phyloP scores from a whole-genome alignment of 2,113 vertebrate genomes.

The Glaucomys volans region DNA sequence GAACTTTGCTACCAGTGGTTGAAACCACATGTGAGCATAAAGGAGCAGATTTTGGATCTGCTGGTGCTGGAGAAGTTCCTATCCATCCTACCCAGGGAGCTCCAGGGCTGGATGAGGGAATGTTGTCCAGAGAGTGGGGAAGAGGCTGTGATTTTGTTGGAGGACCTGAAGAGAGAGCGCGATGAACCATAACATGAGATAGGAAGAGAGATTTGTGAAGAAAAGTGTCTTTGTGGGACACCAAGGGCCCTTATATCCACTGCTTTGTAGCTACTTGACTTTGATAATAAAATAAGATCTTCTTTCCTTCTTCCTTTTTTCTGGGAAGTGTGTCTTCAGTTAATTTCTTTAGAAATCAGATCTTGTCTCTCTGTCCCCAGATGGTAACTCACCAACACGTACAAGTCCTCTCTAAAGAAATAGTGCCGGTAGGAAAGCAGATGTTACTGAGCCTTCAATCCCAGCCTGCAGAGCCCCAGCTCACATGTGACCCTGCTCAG shows the following conservation, averaged over 20 bases:
- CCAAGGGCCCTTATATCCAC: neutral
- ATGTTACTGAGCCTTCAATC: neutral
- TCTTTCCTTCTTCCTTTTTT: neutral
- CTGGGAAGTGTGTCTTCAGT: conserved; percentile 5
- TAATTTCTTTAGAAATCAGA: conserved; percentile 22
- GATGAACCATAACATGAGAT: conserved; percentile 41
- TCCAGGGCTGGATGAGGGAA: neutral
- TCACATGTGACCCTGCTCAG: neutral
- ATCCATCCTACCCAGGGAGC: conserved; percentile 23
- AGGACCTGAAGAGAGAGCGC: conserved; percentile 54
- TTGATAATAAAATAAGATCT: neutral
- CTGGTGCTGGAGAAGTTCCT: conserved; percentile 62
- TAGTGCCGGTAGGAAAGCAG: neutral
- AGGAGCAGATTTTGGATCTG: conserved; percentile 60
- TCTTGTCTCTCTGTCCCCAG: conserved; percentile 31
- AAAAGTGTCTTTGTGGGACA: no score
- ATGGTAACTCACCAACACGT: neutral
- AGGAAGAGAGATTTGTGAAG: neutral
- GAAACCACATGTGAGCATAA: conserved; percentile 3
- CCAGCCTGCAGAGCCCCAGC: neutral
- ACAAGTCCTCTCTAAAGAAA: neutral
- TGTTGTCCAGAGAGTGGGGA: conserved; percentile 29
- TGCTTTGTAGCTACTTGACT: neutral
- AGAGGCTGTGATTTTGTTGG: conserved; percentile 51
- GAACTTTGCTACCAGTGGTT: conserved; percentile 64